These are phyloP conservation scores for Epistrophella euchroma DNA, from an alignment of 2,888 invertebrate genomes.

Conservation along the genomic window DNA sequence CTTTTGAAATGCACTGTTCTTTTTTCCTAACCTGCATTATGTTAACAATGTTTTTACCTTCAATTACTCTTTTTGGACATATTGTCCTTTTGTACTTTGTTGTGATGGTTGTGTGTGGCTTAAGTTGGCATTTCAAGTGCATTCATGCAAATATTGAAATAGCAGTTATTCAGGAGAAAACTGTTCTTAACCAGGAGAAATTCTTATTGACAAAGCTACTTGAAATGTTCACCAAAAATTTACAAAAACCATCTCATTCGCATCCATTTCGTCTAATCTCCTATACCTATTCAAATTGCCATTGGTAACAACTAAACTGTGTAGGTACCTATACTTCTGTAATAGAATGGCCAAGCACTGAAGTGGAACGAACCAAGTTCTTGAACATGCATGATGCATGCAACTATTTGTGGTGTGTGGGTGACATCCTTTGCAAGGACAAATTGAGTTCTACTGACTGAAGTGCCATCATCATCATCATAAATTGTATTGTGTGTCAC, in stretches of 20 bases:
- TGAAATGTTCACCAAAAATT: conserved; percentile 46
- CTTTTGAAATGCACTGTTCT: conserved; percentile 17
- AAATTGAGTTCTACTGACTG: conserved; percentile 67
- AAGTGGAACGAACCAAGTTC: conserved; percentile 60
- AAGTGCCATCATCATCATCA: conserved; percentile 65
- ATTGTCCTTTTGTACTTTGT: conserved; percentile 5
- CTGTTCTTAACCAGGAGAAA: conserved; percentile 19
- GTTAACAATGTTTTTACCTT: conserved; percentile 26
- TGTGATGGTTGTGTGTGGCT: background rate
- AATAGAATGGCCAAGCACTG: conserved; percentile 43
- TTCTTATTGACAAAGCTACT: conserved; percentile 54
- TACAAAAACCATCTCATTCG: conserved; percentile 9
- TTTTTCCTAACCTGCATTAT: background rate
- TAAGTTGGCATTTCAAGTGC: conserved; percentile 6
- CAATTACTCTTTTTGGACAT: conserved; percentile 33
- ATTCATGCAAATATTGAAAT: conserved; percentile 44
- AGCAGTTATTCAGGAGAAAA: conserved; percentile 11
- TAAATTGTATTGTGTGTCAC: conserved; percentile 73
- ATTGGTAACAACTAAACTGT: conserved; percentile 37
- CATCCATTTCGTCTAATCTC: background rate
- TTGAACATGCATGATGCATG: conserved; percentile 38
- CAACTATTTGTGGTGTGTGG: conserved; percentile 32
- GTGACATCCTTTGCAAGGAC: conserved; percentile 62
- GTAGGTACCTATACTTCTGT: background rate
- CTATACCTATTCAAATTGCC: conserved; percentile 35